Base-by-base conservation (phyloP, 30 jellyfish, hydroid and myxozoan genomes). In the Turritopsis rubra region DNA sequence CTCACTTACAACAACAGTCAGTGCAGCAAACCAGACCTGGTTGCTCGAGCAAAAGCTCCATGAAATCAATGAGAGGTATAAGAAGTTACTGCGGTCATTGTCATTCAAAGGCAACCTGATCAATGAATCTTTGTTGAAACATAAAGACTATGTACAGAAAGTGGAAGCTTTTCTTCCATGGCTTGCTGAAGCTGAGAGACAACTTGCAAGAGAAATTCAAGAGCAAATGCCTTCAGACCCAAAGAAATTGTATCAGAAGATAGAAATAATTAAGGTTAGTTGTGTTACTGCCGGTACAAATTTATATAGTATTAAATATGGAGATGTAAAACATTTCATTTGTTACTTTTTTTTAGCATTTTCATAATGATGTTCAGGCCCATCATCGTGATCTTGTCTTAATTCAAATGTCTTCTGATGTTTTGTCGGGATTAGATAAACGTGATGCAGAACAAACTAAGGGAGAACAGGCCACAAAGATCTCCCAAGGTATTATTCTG, bases 11-110 rank as follows among this genome's bases (percentile, higher is more conserved):
- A 84, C 96, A 20, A 77, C 96, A 19, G 95, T 88, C 16, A 89
- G 92, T 52, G 90, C 96, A 9, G 82, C 89, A 19, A 92, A 96
- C 28, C 98, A 93, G 73, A 93, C 98, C 65, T 93, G 98, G 98
- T 96, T 93, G 26, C 87, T 93, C 28, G 98, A 93, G 73, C 98
- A 88, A 90, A 93, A 88, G 54, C 80, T 93, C 53, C 98, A 93
- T 71, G 93, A 87, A 70, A 93, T 93, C 73, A 93, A 93, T 79
- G 98, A 93, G 53, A 88, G 96, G 53, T 93, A 84, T 84, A 70
- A 94, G 78, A 93, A 88, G 84, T 93, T 93, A 66, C 52, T 93
- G 28, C 81, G 98, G 66, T 86, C 94, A 21, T 54, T 93, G 28
- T 87, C 95, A 52, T 93, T 93, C 90, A 93, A 93, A 54, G 96